A percentile compares a stretch with the other conserved stretches of the same genome.
Conservation (phyloP, 2,888 invertebrate genomes). For the Rugalucina vietnamica region DNA sequence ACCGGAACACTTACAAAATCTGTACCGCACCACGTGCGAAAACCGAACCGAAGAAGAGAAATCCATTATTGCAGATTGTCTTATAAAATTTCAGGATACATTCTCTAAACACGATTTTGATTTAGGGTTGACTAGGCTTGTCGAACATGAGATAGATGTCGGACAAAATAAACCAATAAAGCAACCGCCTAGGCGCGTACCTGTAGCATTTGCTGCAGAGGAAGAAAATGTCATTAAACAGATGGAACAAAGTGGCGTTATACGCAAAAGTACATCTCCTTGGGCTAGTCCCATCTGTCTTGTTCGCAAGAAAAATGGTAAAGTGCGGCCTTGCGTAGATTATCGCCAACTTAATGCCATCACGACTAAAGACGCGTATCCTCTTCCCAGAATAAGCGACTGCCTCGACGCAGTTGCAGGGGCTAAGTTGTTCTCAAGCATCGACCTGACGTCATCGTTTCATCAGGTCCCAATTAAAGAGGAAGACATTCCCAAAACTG, state of each 20-base stretch:
- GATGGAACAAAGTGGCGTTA: not conserved
- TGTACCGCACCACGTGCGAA: no score
- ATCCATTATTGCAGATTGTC: no score
- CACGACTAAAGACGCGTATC: not conserved
- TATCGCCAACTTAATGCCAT: not conserved
- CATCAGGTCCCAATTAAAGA: not conserved
- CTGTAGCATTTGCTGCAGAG: not conserved
- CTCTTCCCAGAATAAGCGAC: no score
- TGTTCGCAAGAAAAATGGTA: not conserved
- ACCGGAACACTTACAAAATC: no score
- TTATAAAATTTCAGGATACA: no score
- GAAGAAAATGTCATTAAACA: not conserved
- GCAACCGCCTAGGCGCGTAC: not conserved
- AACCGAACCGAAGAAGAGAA: no score
- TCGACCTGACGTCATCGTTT: not conserved
- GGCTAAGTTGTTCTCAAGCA: not conserved
- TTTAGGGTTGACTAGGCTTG: not conserved
- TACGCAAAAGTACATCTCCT: not conserved
- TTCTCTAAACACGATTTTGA: not conserved
- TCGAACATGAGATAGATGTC: not conserved
- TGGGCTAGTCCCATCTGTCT: not conserved
- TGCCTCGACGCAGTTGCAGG: not conserved
- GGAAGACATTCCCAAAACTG: not conserved
- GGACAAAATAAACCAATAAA: not conserved
- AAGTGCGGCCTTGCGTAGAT: not conserved